phyloP scores from a whole-genome alignment of 2,113 vertebrate species.

The Dipodomys merriami region DNA sequence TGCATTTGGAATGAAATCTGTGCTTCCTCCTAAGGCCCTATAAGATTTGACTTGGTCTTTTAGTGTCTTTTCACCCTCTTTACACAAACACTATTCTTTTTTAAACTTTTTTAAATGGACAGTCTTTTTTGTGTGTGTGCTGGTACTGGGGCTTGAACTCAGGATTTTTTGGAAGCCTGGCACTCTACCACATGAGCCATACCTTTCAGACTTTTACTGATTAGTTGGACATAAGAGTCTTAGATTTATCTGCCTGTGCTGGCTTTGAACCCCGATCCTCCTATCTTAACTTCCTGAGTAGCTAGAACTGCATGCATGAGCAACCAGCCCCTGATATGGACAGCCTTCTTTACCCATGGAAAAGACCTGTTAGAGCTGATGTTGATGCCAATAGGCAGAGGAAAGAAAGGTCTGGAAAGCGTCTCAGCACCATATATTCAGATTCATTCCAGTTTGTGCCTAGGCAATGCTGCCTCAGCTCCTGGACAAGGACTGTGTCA shows the following conservation, averaged over 20 bases:
- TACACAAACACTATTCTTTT: not conserved
- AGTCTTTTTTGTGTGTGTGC: too few species aligned
- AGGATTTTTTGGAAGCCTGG: not conserved
- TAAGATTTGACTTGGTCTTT: too few species aligned
- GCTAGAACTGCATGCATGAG: not conserved
- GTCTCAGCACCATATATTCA: not conserved
- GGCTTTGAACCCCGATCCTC: not conserved
- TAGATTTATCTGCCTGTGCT: not conserved
- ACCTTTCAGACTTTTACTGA: too few species aligned
- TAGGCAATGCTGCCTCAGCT: not conserved
- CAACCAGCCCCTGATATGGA: not conserved
- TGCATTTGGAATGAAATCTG: not conserved
- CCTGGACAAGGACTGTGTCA: not conserved
- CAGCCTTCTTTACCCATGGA: not conserved
- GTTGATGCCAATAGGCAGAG: not conserved
- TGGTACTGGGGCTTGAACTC: too few species aligned
- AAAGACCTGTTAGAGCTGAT: not conserved
- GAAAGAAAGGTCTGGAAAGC: not conserved
- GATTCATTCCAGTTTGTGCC: not conserved
- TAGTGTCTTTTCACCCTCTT: too few species aligned
- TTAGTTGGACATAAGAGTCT: not conserved
- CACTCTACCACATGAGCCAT: too few species aligned
- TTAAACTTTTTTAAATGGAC: not conserved
- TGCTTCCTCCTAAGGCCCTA: not conserved
- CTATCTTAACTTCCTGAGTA: not conserved